A percentile compares a stretch with the other conserved stretches of the same genome.
Evolutionary conservation across 2,888 invertebrate species (phyloP).

Genomic region (Nemapogon koenigi): DNA sequence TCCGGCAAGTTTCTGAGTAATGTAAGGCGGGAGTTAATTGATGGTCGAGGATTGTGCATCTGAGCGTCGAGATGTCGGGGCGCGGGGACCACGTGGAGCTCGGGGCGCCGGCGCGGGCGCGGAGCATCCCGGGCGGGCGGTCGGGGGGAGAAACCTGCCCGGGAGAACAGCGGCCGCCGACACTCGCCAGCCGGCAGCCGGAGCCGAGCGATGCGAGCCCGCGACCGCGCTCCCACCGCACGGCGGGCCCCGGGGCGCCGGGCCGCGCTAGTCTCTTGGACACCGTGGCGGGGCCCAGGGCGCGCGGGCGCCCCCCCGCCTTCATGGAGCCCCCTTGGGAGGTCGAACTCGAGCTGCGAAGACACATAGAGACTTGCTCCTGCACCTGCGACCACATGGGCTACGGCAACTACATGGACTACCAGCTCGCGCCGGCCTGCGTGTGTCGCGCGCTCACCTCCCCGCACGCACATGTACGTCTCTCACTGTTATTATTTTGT

Average conservation of each 20-base stretch:
- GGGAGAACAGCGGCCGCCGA: slow-evolving; percentile 46
- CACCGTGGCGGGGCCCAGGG: slow-evolving; percentile 16
- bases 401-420: slow-evolving; percentile 91
- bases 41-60: slow-evolving; percentile 51
- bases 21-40: slow-evolving; percentile 31
- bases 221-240: slow-evolving; percentile 37
- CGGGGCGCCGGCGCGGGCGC: slow-evolving; percentile 23
- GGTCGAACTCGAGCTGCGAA: slow-evolving; percentile 83
- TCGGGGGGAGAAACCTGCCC: slow-evolving; percentile 9
- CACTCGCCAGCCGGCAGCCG: slow-evolving; percentile 52
- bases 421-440: slow-evolving; percentile 73
- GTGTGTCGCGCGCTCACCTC: slow-evolving; percentile 59
- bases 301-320: slow-evolving; percentile 33
- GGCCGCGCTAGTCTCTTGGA: slow-evolving; percentile 29
- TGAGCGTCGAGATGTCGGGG: slow-evolving; percentile 25
- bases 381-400: slow-evolving; percentile 95
- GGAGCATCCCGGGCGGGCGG: slow-evolving; percentile 34
- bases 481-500: too few species aligned
- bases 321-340: slow-evolving; percentile 67
- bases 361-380: slow-evolving; percentile 88
- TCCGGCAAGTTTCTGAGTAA: slow-evolving; percentile 12
- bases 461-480: slow-evolving; percentile 61
- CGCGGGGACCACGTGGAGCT: slow-evolving; percentile 20
- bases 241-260: slow-evolving; percentile 21
- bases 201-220: slow-evolving; percentile 31